Evolutionary conservation across 2,797 vertebrate genomes (phyloP).

Genomic region (Iguana delicatissima): DNA sequence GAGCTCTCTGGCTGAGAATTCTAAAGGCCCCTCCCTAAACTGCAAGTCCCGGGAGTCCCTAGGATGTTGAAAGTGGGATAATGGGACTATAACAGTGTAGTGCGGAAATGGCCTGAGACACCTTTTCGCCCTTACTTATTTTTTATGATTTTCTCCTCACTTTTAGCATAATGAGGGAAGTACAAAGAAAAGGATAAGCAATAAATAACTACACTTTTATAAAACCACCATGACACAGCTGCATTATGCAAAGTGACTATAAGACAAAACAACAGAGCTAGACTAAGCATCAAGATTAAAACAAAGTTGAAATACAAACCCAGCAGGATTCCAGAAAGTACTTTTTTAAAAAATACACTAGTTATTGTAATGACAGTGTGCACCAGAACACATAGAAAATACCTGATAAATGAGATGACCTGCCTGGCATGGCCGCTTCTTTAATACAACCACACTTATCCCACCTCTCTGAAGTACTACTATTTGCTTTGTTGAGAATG

Average conservation of each 20-base stretch:
- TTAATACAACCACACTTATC: not conserved
- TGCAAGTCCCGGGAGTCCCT: too few species aligned
- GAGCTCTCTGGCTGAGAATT: too few species aligned
- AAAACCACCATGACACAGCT: too few species aligned
- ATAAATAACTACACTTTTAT: not conserved
- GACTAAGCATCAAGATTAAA: not conserved
- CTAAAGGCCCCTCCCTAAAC: too few species aligned
- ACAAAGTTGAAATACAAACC: not conserved
- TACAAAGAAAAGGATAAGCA: not conserved
- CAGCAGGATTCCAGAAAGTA: not conserved
- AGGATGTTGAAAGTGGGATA: too few species aligned
- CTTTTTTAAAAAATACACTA: not conserved
- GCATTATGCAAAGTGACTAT: not conserved
- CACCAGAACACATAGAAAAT: not conserved
- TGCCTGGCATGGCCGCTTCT: not conserved
- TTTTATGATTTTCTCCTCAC: not conserved
- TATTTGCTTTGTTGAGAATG: not conserved
- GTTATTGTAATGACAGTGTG: not conserved
- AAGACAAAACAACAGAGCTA: too few species aligned
- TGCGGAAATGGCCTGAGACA: too few species aligned
- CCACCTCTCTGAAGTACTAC: not conserved
- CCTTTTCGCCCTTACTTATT: not conserved
- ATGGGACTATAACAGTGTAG: too few species aligned
- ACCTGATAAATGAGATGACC: not conserved
- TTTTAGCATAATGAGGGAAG: not conserved